phyloP scores from a whole-genome alignment of 2,888 invertebrate species.

The Tyria jacobaeae region DNA sequence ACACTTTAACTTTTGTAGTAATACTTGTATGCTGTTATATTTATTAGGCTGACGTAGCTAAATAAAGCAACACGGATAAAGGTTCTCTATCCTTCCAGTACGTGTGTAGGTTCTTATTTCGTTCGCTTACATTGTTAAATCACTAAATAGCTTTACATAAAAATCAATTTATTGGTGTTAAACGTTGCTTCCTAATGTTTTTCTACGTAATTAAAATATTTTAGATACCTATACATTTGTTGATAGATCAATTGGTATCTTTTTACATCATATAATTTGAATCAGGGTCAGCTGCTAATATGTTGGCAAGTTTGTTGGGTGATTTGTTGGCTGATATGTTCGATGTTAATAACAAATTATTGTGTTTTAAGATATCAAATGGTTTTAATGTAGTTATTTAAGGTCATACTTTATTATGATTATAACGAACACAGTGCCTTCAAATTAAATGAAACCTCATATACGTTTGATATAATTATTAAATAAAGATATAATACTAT shows the following conservation, averaged over 20 bases:
- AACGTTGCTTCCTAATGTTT: constrained; percentile 15
- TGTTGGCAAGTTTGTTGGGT: constrained; percentile 2
- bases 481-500: neutral
- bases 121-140: neutral
- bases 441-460: neutral
- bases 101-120: neutral
- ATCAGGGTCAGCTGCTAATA: neutral
- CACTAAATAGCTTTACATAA: constrained; percentile 2
- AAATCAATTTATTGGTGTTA: neutral
- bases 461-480: neutral
- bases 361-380: constrained; percentile 4
- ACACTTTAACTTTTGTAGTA: neutral
- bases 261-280: neutral
- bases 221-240: constrained; percentile 16
- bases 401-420: constrained; percentile 1
- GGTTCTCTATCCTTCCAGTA: neutral
- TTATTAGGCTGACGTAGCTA: neutral
- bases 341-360: constrained; percentile 4
- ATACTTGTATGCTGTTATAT: neutral
- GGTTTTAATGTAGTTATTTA: constrained; percentile 1
- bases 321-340: neutral
- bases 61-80: neutral
- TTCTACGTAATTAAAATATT: constrained; percentile 15
- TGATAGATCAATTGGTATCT: constrained; percentile 5
- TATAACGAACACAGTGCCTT: constrained; percentile 7